Percentiles rank a stretch among this genome's conserved stretches.
These are phyloP conservation scores for Zaprionus kolodkinae DNA, from an alignment of 1,140 invertebrate genomes.

Conservation along the genomic window DNA sequence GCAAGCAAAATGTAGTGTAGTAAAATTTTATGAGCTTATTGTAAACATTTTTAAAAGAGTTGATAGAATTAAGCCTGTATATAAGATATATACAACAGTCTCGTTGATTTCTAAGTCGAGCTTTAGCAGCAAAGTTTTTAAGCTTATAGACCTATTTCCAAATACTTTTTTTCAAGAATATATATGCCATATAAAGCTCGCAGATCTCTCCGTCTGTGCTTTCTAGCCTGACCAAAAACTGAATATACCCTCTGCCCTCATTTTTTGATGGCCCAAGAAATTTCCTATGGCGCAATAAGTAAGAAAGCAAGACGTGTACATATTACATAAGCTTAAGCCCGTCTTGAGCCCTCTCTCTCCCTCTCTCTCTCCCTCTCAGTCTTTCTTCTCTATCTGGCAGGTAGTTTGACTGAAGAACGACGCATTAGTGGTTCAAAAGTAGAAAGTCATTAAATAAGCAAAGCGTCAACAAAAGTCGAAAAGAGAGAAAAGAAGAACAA, in stretches of 20 bases:
- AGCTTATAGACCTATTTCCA: too few relatives aligned
- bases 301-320: constrained; percentile 4
- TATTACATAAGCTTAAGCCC: constrained; percentile 1
- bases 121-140: too few relatives aligned
- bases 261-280: not conserved
- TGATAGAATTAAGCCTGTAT: too few relatives aligned
- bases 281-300: constrained; percentile 3
- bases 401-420: constrained; percentile 22
- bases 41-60: too few relatives aligned
- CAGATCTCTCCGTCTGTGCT: not conserved
- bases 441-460: constrained; percentile 61
- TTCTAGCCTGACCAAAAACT: too few relatives aligned
- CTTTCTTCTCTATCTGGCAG: not conserved
- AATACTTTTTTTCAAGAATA: not conserved
- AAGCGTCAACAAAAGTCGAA: constrained; percentile 40
- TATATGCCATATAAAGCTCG: not conserved
- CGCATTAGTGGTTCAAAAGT: constrained; percentile 37
- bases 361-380: not conserved
- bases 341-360: constrained; percentile 5
- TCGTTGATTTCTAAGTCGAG: too few relatives aligned
- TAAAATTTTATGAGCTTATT: too few relatives aligned
- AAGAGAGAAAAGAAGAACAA: constrained; percentile 41
- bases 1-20: too few relatives aligned
- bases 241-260: not conserved
- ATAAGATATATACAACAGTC: too few relatives aligned